A percentile compares a stretch with the other conserved stretches of the same genome.
Conservation (phyloP, 2,797 vertebrate genomes). For the Micromesistius poutassou region DNA sequence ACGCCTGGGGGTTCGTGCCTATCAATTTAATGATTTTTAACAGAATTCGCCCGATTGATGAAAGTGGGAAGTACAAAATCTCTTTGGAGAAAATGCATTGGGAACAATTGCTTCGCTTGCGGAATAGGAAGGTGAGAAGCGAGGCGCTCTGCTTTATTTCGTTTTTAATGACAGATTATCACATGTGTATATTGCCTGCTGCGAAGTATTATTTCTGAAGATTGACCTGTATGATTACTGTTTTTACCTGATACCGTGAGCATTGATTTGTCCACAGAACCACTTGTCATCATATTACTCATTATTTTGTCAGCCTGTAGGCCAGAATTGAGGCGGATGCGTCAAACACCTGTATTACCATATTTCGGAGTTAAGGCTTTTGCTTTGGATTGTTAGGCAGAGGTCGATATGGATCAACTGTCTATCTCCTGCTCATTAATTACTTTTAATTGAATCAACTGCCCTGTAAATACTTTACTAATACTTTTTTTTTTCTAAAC, state of each 20-base stretch:
- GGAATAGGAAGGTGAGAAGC: slow-evolving; percentile 69
- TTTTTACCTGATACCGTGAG: neutral
- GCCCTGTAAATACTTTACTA: neutral
- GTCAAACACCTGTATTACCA: neutral
- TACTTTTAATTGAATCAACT: neutral
- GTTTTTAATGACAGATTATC: neutral
- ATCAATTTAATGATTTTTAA: neutral
- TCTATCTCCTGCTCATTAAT: neutral
- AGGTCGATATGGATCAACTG: too few species aligned
- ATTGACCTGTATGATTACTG: too few species aligned
- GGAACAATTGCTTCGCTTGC: slow-evolving; percentile 71
- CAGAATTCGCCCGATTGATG: slow-evolving; percentile 25
- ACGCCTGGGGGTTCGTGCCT: neutral
- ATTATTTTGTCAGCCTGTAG: neutral
- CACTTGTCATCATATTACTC: neutral
- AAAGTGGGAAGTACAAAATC: slow-evolving; percentile 8
- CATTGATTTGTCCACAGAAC: too few species aligned
- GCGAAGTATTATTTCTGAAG: neutral
- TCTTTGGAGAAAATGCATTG: slow-evolving; percentile 68
- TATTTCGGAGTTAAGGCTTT: neutral
- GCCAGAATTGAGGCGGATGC: neutral
- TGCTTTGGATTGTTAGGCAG: too few species aligned
- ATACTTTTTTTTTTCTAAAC: too few species aligned
- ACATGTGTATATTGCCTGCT: neutral
- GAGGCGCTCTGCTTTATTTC: neutral